Conservation (phyloP, 2,888 invertebrate species). For the Blastobasis lacticolella region DNA sequence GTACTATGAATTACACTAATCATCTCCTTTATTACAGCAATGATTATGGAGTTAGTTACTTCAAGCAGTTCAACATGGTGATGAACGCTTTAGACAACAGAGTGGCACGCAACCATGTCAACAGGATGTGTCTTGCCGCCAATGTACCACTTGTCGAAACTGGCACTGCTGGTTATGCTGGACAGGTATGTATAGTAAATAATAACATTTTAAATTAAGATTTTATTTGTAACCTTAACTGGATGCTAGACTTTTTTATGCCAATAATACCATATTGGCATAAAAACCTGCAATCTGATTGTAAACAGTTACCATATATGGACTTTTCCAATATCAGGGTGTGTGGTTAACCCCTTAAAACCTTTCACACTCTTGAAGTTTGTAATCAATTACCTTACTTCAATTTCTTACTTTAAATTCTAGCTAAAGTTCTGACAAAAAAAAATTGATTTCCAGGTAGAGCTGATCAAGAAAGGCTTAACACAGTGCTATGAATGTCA, state of each 20-base stretch:
- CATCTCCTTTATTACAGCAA: constrained; percentile 73
- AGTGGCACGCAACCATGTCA: constrained; percentile 97
- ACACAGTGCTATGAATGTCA: constrained; percentile 98
- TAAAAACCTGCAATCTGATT: too few species aligned
- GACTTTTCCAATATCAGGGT: too few species aligned
- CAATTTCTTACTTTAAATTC: background rate
- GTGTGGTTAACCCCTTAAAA: too few species aligned
- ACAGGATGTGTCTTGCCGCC: constrained; percentile 97
- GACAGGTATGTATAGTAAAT: constrained; percentile 81
- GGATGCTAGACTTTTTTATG: too few species aligned
- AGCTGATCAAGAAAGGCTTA: constrained; percentile 86
- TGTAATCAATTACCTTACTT: too few species aligned
- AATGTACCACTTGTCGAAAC: constrained; percentile 96
- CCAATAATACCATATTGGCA: too few species aligned
- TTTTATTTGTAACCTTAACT: too few species aligned
- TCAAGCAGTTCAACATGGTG: constrained; percentile 92
- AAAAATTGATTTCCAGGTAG: constrained; percentile 70
- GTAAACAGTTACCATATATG: too few species aligned
- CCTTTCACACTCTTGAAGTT: too few species aligned
- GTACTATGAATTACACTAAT: background rate
- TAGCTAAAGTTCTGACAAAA: background rate
- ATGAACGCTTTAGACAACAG: constrained; percentile 98
- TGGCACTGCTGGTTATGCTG: constrained; percentile 97
- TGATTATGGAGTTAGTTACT: constrained; percentile 92
- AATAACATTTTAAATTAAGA: too few species aligned